Evolutionary conservation across 2,113 vertebrate species (phyloP).

Genomic region (Plecotus auritus): DNA sequence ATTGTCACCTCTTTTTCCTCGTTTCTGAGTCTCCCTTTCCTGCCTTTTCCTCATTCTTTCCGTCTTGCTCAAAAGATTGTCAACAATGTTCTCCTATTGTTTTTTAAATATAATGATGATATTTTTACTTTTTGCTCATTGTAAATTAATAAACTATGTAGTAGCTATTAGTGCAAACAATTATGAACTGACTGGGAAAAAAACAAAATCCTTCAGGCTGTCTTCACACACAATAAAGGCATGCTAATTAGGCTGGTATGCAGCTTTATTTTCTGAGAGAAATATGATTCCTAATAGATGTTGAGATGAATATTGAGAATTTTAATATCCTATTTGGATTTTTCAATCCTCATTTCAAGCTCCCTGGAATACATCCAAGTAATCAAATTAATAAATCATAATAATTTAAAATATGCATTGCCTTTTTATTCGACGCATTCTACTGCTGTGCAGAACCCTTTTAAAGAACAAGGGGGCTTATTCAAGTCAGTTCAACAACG

Average conservation of each 20-base stretch:
- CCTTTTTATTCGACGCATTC: not conserved
- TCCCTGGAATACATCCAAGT: conserved; percentile 15
- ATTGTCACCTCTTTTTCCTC: not conserved
- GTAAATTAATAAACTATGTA: conserved; percentile 80
- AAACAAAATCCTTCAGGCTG: conserved; percentile 71
- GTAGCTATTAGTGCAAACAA: conserved; percentile 66
- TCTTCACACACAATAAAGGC: conserved; percentile 72
- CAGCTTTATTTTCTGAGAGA: conserved; percentile 45
- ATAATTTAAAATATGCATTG: not conserved
- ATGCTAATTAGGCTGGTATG: conserved; percentile 38
- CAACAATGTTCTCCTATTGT: conserved; percentile 56
- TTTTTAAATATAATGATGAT: conserved; percentile 64
- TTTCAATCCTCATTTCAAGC: conserved; percentile 35
- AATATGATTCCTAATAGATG: not conserved
- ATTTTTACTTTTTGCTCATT: conserved; percentile 72
- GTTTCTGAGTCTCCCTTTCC: not conserved
- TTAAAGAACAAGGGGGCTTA: not conserved
- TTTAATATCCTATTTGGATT: not conserved
- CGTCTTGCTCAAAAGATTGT: not conserved
- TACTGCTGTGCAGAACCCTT: not conserved
- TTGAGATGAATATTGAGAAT: conserved; percentile 41
- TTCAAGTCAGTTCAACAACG: not conserved
- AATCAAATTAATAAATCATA: conserved; percentile 49
- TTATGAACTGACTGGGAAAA: conserved; percentile 65
- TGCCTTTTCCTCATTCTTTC: not conserved